phyloP scores from a whole-genome alignment of 2,113 vertebrate genomes.

The Meriones unguiculatus region DNA sequence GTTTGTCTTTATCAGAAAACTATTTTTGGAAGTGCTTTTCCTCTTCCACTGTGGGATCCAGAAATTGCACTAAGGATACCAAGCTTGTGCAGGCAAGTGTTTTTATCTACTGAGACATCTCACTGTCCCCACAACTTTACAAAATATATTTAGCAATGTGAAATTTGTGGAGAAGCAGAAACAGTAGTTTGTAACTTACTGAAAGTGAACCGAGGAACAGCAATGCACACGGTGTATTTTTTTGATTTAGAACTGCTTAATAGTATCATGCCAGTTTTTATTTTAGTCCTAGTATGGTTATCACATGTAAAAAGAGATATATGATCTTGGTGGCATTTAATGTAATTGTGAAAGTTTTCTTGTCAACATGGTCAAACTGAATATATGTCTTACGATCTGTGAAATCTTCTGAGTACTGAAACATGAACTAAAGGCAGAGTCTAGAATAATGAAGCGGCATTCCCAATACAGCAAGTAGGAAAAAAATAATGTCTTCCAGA shows the following conservation, averaged over 20 bases:
- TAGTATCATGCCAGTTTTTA: not conserved
- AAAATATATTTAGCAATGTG: not conserved
- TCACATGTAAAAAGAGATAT: not conserved
- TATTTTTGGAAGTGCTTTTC: not conserved
- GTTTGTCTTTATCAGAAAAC: too few species aligned
- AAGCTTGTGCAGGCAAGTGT: not conserved
- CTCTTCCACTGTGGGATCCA: not conserved
- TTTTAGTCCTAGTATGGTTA: not conserved
- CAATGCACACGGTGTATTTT: not conserved
- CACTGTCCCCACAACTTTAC: not conserved
- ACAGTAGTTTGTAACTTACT: not conserved
- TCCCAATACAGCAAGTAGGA: not conserved
- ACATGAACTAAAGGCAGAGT: not conserved
- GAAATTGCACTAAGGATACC: not conserved
- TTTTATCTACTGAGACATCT: not conserved
- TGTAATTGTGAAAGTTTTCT: not conserved
- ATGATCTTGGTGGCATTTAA: not conserved
- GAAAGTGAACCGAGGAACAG: not conserved
- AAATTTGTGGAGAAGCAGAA: not conserved
- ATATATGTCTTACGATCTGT: not conserved
- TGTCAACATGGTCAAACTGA: not conserved
- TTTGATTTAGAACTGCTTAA: not conserved
- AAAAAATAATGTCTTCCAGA: not conserved
- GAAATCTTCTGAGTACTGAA: not conserved
- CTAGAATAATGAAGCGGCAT: not conserved